Evolutionary conservation across 2,113 vertebrate species (phyloP).

Genomic region (Brachyhypopomus occidentalis): DNA sequence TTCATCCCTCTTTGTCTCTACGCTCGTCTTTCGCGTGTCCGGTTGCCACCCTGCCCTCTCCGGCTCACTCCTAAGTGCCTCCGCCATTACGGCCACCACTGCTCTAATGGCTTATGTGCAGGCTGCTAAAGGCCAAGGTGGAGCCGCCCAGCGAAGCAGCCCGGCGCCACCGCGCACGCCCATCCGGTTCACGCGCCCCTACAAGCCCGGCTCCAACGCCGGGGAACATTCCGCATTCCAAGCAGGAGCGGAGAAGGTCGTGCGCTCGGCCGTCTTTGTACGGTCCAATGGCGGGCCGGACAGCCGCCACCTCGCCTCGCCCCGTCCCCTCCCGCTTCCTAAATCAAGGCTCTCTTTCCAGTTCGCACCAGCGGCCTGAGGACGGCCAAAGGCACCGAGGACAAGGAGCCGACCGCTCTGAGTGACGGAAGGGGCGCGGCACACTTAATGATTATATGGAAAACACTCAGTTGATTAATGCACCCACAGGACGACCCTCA

Average conservation of each 20-base stretch:
- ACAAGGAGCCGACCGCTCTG: slow-evolving; percentile 48
- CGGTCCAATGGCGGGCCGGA: slow-evolving; percentile 47
- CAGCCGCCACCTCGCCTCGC: slow-evolving; percentile 29
- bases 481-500: slow-evolving; percentile 41
- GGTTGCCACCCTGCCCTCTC: slow-evolving; percentile 41
- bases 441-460: slow-evolving; percentile 57
- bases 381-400: slow-evolving; percentile 54
- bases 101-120: slow-evolving; percentile 59
- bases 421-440: slow-evolving; percentile 45
- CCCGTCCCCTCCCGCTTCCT: slow-evolving; percentile 15
- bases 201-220: slow-evolving; percentile 64
- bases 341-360: slow-evolving; percentile 52
- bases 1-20: slow-evolving; percentile 19
- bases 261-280: slow-evolving; percentile 38
- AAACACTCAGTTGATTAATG: slow-evolving; percentile 61
- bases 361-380: slow-evolving; percentile 25
- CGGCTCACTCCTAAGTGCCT: slow-evolving; percentile 53
- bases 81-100: slow-evolving; percentile 24
- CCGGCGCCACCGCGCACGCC: background rate
- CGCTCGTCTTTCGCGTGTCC: slow-evolving; percentile 15
- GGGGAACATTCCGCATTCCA: slow-evolving; percentile 66
- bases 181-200: slow-evolving; percentile 31
- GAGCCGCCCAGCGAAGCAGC: slow-evolving; percentile 18
- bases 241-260: slow-evolving; percentile 70
- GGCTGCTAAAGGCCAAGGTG: slow-evolving; percentile 55